phyloP scores from a whole-genome alignment of 1,140 invertebrate species.

The Drosophila baimaii region DNA sequence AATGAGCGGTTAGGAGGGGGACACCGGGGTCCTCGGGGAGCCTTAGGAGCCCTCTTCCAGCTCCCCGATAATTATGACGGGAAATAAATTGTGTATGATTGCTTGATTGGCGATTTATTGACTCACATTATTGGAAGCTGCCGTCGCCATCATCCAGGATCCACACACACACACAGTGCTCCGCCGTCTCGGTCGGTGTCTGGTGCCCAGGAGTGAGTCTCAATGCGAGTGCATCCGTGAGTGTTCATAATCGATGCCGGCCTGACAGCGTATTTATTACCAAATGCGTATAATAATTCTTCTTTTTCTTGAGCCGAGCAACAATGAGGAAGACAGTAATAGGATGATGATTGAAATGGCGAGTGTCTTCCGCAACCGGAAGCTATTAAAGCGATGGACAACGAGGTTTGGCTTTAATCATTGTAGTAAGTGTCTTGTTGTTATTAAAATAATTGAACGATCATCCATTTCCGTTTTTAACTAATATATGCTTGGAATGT shows the following conservation, averaged over 20 bases:
- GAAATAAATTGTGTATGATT: constrained; percentile 84
- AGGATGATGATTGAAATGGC: constrained; percentile 68
- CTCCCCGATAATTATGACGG: constrained; percentile 82
- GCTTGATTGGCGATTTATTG: constrained; percentile 84
- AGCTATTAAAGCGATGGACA: constrained; percentile 63
- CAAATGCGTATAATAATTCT: constrained; percentile 68
- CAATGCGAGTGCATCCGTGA: constrained; percentile 72
- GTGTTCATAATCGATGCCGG: constrained; percentile 78
- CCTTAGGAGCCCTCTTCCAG: constrained; percentile 31
- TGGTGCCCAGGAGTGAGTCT: constrained; percentile 21
- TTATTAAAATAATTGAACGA: constrained; percentile 10
- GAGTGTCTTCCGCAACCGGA: constrained; percentile 58
- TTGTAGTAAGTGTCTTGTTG: not conserved
- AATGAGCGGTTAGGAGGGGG: constrained; percentile 21
- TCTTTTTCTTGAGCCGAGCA: constrained; percentile 20
- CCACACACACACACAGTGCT: constrained; percentile 6
- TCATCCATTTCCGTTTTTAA: not conserved
- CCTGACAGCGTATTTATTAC: constrained; percentile 81
- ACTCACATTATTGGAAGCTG: constrained; percentile 83
- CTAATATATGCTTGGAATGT: not conserved
- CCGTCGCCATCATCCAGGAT: constrained; percentile 51
- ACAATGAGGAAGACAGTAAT: constrained; percentile 34
- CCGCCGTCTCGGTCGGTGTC: not conserved
- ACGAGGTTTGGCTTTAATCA: not conserved
- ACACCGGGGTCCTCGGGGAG: constrained; percentile 7